Evolutionary conservation across 2,888 invertebrate species (phyloP), one percentile per base, ranked within the genome.

Genomic region (Drosophila basisetae): DNA sequence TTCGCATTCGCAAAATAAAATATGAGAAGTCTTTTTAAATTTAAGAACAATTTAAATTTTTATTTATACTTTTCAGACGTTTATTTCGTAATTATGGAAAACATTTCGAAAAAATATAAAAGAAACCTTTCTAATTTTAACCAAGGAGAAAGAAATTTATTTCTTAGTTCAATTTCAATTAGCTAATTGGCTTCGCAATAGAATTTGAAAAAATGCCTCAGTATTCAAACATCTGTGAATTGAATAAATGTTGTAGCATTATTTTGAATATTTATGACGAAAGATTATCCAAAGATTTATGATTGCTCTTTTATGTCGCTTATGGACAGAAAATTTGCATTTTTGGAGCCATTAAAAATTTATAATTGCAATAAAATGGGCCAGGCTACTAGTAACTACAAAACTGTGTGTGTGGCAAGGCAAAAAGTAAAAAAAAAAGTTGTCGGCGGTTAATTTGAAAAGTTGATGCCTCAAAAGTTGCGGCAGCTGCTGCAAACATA

Each of bases 321-420:
- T 73, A 67, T 87, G 87, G 68, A 67, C 55, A 68, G 56, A 68
- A 55, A 81, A 84, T 89, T 89, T 75, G 71, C 84, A 87, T 87
- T 82, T 72, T 68, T 43, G 70, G 78, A 68, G 88, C 74, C 64
- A 78, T 85, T 91, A 78, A 87, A 77, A 83, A 74, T 87, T 55
- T 76, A 67, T 89, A 89, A 85, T 89, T 87, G 90, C 73, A 73
- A 73, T 68, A 78, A 89, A 82, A 90, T 87, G 82, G 65, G 69
- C 39, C 77, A 39, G 58, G 1, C 18, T 0, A 4, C 47, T 18
- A 60, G 43, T 61, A 49, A 54, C 41, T 61, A 16, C 35, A 41
- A 59, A 59, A 10, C n/a, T 41, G 35, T 28, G 10, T 43, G 22
- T 67, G 69, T 43, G 68, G 55, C 49, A 33, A 13, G 68, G 55